Evolutionary conservation across 1,140 invertebrate genomes (phyloP), one percentile per base, ranked within the genome.

Genomic region (Aporrectodea caliginosa): DNA sequence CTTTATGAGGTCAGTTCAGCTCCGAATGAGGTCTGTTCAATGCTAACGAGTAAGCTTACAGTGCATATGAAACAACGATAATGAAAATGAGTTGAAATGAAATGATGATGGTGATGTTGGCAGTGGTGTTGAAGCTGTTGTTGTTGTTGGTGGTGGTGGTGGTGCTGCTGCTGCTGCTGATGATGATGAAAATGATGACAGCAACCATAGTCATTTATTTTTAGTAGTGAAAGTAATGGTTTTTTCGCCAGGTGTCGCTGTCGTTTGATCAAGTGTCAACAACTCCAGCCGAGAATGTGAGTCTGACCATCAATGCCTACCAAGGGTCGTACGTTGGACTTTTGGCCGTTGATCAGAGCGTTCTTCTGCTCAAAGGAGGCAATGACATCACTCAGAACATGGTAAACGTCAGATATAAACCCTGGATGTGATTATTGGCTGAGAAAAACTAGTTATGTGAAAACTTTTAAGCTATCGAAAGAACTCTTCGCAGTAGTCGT

Each of bases 301-400:
- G n/a, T n/a, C n/a, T n/a, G n/a, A n/a, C n/a, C n/a, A n/a, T n/a
- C n/a, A 74, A 91, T 95, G 1, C 92, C 93, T 82, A 88, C 95
- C 0, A 90, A 90, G 93, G 95, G 85, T 95, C 95, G 0, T 93
- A 93, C 83, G 92, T 98, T 80, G 94, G 94, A 75, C 86, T 98
- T 22, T 89, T 96, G 83, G 93, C 93, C 1, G 91, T 97, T 22
- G 95, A 98, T 89, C 94, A 97, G 86, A 94, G 94, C 88, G n/a
- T n/a, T n/a, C n/a, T n/a, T n/a, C n/a, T n/a, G n/a, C n/a, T n/a
- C n/a, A n/a, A n/a, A n/a, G n/a, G 92, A 95, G 90, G 91, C 70
- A 92, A 92, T 85, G 91, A 92, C 83, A 90, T 92, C 74, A 90
- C 89, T 35, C 81, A 88, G 81, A 85, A 88, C 79, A 84, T 91